Evolutionary conservation across 92 coral and sea anemone species (phyloP), one percentile per base, ranked within the genome.

Genomic region (Pocillopora meandrina): DNA sequence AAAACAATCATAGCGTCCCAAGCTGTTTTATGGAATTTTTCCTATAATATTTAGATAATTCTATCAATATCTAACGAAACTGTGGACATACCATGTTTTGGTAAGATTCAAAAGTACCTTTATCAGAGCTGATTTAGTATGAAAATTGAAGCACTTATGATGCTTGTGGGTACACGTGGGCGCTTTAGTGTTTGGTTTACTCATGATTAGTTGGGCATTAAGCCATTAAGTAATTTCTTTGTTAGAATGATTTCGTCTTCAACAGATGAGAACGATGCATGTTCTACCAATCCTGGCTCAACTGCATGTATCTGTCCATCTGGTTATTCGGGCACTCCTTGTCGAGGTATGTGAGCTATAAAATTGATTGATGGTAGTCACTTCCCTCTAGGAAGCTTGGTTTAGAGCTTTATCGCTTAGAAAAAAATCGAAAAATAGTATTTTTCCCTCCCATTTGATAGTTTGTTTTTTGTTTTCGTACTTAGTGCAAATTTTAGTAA

Each of bases 241-340:
- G 1, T 9, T 12, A 66, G 16, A 10, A 23, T 60, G 35, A 23
- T n/a, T 16, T 77, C 14, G 18, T 0, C 49, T 21, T 20, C 5
- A 19, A 13, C 76, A 81, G 84, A 31, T 58, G 49, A 8, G 12
- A 69, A 69, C 74, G 84, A 80, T 56, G 65, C 75, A 10, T 80
- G 84, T 31, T 2, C 55, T 17, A 52, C 67, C 35, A 19, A 3
- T 35, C 26, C 5, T 56, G 84, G 84, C 0, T 58, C 84, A 1
- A 9, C 16, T 1, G 65, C 16, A 2, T 81, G 76, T 31, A 49
- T 0, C 55, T 81, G 84, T 35, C 57, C 19, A 12, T 9, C 63
- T 1, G 84, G 84, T 0, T 57, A 81, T 70, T 70, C 61, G 14
- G 84, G 84, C 36, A 10, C 12, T 12, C 84, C 84, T 9, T 81